Conservation (phyloP, 2,888 invertebrate genomes). For the Cephus pygmeus region DNA sequence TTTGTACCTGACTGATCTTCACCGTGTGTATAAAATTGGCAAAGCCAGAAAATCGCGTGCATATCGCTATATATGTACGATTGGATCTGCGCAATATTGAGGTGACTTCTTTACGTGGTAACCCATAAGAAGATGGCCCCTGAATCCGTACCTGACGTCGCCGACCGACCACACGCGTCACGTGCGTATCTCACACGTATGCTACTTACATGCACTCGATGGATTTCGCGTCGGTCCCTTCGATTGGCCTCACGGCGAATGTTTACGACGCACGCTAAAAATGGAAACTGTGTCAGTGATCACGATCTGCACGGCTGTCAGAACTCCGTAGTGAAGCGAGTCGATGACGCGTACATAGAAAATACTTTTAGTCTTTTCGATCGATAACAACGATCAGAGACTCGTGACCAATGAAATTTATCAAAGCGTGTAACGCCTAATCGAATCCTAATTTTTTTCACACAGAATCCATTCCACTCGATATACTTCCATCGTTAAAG, state of each 20-base stretch:
- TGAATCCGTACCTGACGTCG: not conserved
- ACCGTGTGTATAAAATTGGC: not conserved
- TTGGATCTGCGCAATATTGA: not conserved
- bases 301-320: constrained; percentile 11
- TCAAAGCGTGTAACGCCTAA: not conserved
- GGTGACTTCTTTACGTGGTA: not conserved
- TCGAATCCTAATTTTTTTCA: not conserved
- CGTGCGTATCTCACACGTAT: not conserved
- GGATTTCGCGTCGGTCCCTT: not conserved
- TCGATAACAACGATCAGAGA: not conserved
- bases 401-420: not conserved
- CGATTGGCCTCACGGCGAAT: not conserved
- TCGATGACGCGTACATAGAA: not conserved
- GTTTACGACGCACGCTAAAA: constrained; percentile 24
- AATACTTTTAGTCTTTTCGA: not conserved
- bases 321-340: constrained; percentile 13
- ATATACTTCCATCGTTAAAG: not conserved
- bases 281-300: constrained; percentile 40
- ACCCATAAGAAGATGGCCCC: not conserved
- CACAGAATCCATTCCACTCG: not conserved
- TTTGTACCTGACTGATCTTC: not conserved
- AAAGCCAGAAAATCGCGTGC: not conserved
- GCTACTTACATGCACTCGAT: not conserved
- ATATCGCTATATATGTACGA: too few relatives aligned
- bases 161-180: not conserved